Conservation (phyloP, 2,113 vertebrate species). For the Microtus oregoni region DNA sequence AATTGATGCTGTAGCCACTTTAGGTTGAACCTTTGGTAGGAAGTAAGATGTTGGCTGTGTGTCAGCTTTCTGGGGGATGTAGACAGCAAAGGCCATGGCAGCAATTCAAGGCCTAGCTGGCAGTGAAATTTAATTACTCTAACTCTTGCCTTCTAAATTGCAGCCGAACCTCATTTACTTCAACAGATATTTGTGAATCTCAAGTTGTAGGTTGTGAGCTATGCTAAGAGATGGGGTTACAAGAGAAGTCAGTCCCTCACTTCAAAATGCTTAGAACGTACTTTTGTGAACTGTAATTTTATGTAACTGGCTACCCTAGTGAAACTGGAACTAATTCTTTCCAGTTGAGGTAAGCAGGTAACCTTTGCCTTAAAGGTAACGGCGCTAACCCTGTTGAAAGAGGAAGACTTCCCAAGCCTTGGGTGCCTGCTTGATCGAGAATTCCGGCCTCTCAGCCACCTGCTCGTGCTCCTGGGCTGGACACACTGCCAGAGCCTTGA, state of each 20-base stretch:
- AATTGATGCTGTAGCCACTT: not conserved
- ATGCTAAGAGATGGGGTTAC: not conserved
- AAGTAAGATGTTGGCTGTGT: not conserved
- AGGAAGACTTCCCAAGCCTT: conserved; percentile 92
- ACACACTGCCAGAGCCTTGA: conserved; percentile 93
- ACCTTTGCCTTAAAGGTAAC: conserved; percentile 89
- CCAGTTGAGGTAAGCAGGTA: not conserved
- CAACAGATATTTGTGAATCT: conserved; percentile 4
- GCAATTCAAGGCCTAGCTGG: not conserved
- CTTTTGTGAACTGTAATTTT: not conserved
- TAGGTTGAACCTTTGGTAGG: not conserved
- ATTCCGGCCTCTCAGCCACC: conserved; percentile 93
- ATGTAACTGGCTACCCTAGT: not conserved
- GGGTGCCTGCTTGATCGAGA: conserved; percentile 89
- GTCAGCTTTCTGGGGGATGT: not conserved
- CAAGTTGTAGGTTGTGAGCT: not conserved
- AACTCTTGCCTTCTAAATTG: not conserved
- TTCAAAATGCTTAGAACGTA: not conserved
- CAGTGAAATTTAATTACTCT: not conserved
- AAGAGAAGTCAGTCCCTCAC: conserved; percentile 8
- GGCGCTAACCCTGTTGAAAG: conserved; percentile 94
- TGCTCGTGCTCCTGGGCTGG: conserved; percentile 96
- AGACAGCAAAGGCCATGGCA: not conserved
- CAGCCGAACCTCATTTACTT: conserved; percentile 38
- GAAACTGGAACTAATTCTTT: not conserved